A percentile compares a stretch with the other conserved stretches of the same genome.
These are phyloP conservation scores for Mormyrops attenuatus DNA, from an alignment of 2,797 vertebrate genomes.

Conservation along the genomic window DNA sequence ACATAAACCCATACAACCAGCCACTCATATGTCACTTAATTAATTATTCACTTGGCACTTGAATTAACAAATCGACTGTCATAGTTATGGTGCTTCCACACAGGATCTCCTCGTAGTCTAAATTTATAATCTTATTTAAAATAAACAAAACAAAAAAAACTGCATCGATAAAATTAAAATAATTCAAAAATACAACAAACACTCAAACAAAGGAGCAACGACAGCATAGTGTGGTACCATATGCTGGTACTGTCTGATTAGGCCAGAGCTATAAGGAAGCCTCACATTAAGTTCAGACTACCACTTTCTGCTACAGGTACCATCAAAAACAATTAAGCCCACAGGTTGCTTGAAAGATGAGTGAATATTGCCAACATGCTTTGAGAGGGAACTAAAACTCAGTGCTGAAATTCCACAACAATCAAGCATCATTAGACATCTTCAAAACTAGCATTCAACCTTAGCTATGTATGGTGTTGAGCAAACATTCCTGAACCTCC, in stretches of 20 bases:
- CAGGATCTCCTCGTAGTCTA: neutral
- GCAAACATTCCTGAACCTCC: neutral
- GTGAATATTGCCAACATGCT: neutral
- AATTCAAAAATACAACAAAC: neutral
- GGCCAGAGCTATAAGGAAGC: neutral
- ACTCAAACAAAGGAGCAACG: neutral
- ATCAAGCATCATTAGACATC: neutral
- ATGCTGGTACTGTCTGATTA: neutral
- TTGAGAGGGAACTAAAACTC: neutral
- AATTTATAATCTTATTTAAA: neutral
- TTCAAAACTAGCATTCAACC: neutral
- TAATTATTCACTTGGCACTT: neutral
- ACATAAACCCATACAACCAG: neutral
- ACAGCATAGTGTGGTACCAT: neutral
- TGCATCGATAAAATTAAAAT: neutral
- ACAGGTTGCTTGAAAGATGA: neutral
- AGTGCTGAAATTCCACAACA: neutral
- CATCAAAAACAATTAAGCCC: neutral
- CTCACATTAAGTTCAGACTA: neutral
- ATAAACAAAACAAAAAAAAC: neutral
- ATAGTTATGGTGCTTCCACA: neutral
- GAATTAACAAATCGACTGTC: neutral
- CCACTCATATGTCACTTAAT: neutral
- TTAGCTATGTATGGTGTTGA: neutral
- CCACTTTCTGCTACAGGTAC: neutral